Percentiles rank a stretch among this genome's conserved stretches.
These are phyloP conservation scores for Eilema caniola DNA, from an alignment of 2,888 invertebrate species.

Conservation along the genomic window DNA sequence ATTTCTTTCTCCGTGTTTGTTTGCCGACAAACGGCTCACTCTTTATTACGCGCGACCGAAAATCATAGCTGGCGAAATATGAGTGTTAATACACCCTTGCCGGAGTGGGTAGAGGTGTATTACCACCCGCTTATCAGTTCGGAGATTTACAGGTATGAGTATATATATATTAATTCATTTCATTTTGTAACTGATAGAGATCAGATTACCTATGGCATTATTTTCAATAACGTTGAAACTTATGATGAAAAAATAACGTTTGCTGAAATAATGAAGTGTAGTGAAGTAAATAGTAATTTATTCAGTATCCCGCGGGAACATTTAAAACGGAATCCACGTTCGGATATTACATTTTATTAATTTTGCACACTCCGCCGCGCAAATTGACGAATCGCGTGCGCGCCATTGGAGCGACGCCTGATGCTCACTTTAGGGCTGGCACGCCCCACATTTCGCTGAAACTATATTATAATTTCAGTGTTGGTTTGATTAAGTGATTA, in stretches of 20 bases:
- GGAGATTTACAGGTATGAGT: too few species aligned
- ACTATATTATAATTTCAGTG: not conserved
- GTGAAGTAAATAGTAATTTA: slow-evolving; percentile 37
- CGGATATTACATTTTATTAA: slow-evolving; percentile 56
- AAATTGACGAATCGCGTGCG: slow-evolving; percentile 50
- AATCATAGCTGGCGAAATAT: too few species aligned
- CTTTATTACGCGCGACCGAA: too few species aligned
- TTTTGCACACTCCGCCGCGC: slow-evolving; percentile 42
- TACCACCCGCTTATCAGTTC: too few species aligned
- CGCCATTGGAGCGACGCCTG: slow-evolving; percentile 36
- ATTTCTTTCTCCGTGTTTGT: too few species aligned
- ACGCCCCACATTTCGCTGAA: not conserved
- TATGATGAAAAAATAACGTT: not conserved
- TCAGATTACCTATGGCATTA: too few species aligned
- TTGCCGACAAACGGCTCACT: too few species aligned
- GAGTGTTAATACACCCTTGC: too few species aligned
- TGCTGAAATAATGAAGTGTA: slow-evolving; percentile 20
- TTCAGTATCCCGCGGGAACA: slow-evolving; percentile 30
- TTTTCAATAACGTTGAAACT: not conserved
- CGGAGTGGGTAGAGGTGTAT: too few species aligned
- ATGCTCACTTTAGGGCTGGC: slow-evolving; percentile 32
- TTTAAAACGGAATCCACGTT: slow-evolving; percentile 45
- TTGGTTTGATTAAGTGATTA: not conserved
- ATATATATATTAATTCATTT: too few species aligned
- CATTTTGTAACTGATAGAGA: too few species aligned